Conservation (phyloP, 2,888 invertebrate genomes). For the Scelioninae gen. 2 region DNA sequence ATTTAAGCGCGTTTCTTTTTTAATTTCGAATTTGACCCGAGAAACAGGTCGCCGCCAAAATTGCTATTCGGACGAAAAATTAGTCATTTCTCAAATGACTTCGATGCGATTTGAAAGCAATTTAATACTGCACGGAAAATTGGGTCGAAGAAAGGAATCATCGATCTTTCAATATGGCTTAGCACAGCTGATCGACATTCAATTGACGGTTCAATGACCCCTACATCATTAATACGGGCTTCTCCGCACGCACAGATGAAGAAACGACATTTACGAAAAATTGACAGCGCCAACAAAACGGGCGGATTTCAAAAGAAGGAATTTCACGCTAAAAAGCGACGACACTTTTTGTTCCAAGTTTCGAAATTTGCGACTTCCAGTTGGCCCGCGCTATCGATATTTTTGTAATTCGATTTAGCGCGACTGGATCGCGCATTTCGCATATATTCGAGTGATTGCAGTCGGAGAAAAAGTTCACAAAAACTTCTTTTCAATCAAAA, state of each 20-base stretch:
- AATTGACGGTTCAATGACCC: conserved; percentile 63
- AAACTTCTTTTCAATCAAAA: too few relatives aligned
- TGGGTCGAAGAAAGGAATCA: conserved; percentile 67
- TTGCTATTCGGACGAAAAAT: conserved; percentile 28
- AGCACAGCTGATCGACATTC: conserved; percentile 66
- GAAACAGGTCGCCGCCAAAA: background rate
- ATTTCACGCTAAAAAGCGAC: too few relatives aligned
- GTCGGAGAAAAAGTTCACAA: too few relatives aligned
- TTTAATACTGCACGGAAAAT: conserved; percentile 62
- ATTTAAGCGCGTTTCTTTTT: too few relatives aligned
- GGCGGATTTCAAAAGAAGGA: background rate
- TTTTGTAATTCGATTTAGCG: too few relatives aligned
- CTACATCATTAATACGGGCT: conserved; percentile 47
- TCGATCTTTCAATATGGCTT: conserved; percentile 65
- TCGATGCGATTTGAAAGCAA: conserved; percentile 65
- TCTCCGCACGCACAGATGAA: conserved; percentile 35
- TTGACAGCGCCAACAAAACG: background rate
- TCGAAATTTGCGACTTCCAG: too few relatives aligned
- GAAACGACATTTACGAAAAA: conserved; percentile 25
- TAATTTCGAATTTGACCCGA: too few relatives aligned
- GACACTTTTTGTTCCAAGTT: too few relatives aligned
- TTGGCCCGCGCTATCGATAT: too few relatives aligned
- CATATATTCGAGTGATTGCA: too few relatives aligned
- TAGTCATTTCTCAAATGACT: conserved; percentile 46
- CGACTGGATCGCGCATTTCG: too few relatives aligned